Conservation (phyloP, 1,140 invertebrate species). For the Drosophila ohnishii region DNA sequence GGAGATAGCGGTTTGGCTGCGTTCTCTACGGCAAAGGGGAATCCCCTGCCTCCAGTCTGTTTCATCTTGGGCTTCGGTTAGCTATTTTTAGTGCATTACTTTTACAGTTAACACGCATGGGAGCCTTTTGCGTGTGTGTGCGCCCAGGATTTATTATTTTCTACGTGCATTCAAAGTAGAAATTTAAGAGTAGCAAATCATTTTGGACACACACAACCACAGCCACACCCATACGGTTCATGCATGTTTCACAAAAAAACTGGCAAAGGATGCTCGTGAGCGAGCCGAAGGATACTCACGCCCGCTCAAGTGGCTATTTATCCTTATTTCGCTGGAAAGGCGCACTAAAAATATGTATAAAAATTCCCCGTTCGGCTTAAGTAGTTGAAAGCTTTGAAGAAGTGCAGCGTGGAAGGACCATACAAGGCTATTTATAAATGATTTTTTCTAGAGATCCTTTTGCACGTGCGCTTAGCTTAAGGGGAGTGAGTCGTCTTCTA, state of each 20-base stretch:
- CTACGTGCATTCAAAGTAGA: constrained; percentile 58
- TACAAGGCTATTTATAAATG: constrained; percentile 36
- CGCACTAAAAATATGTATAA: constrained; percentile 37
- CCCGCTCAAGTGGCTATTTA: constrained; percentile 54
- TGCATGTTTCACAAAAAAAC: constrained; percentile 13
- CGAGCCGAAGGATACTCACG: constrained; percentile 18
- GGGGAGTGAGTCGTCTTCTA: neutral
- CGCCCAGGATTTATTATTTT: constrained; percentile 56
- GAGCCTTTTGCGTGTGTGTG: constrained; percentile 4
- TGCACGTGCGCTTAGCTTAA: neutral
- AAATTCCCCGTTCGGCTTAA: constrained; percentile 23
- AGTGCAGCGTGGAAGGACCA: constrained; percentile 9
- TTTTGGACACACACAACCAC: constrained; percentile 31
- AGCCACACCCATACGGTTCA: constrained; percentile 20
- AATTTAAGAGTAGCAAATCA: constrained; percentile 52
- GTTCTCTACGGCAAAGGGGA: constrained; percentile 12
- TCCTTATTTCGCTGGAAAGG: constrained; percentile 57
- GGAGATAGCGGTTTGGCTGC: constrained; percentile 56
- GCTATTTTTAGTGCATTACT: constrained; percentile 53
- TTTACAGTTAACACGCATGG: constrained; percentile 27
- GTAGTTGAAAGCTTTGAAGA: constrained; percentile 36
- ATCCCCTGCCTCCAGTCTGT: neutral
- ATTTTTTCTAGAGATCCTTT: constrained; percentile 11
- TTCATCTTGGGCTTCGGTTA: constrained; percentile 21
- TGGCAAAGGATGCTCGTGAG: constrained; percentile 7